Base-by-base conservation (phyloP, 2,888 invertebrate genomes). In the Platycnemis pennipes region DNA sequence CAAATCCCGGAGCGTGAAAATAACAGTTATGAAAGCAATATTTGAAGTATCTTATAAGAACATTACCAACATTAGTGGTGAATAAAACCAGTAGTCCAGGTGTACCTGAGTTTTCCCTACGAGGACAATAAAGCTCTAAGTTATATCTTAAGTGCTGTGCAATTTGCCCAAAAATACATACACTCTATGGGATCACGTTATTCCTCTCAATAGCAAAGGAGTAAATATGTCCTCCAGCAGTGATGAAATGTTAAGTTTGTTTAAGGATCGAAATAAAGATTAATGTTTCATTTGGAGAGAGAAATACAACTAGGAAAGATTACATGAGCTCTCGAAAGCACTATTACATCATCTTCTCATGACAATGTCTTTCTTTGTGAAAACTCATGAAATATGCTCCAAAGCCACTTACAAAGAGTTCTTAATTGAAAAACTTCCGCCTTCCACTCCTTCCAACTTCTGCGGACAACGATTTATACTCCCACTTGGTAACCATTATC, bases 361-460 rank as follows among this genome's bases (percentile, higher is more conserved):
- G 42, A 44, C 42, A 86, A 86, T 44, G n/a, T 22, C 26, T 5
- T 4, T 13, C 16, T 86, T 86, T 86, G 11, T 8, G 22, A 8
- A 22, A 44, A 44, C 16, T 44, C 42, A 44, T 86, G 44, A 42
- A 86, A 86, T 87, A 46, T 45, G 26, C 45, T 87, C 16, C 0
- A n/a, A 45, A 45, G 87, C 87, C 87, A 87, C 45, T 46, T 45
- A 87, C 42, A 42, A 42, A 42, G 44, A 86, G 26, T 87, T 26
- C 87, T 87, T 87, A 87, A 87, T 87, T 87, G 45, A 87, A 87
- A 87, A 87, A 87, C 87, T 44, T 87, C 26, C 26, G 11, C 87
- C 87, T 87, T 87, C 16, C 87, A 11, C 26, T 4, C 87, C 87
- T 87, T 87, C 16, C 87, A 11, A 2, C 46, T n/a, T n/a, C n/a